A percentile compares a stretch with the other conserved stretches of the same genome.
phyloP scores from a whole-genome alignment of 2,888 invertebrate species.

The Hedychridium roseum region DNA sequence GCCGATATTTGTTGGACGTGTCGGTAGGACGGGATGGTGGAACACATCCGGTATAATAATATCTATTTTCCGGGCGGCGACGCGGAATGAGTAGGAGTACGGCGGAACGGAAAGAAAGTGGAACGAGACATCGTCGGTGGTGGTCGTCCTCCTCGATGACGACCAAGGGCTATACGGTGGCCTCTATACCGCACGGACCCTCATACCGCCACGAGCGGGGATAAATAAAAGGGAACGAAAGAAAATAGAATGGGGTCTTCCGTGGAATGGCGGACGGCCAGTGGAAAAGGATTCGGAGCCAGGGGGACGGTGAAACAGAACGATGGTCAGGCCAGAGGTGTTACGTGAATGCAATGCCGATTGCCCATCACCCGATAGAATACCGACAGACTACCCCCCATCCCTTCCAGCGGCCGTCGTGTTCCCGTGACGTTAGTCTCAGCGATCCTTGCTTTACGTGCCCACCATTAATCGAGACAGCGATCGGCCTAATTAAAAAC shows the following conservation, averaged over 20 bases:
- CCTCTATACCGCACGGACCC: constrained; percentile 26
- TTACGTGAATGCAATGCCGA: constrained; percentile 38
- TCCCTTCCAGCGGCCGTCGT: no score
- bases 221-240: constrained; percentile 51
- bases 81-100: constrained; percentile 44
- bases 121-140: constrained; percentile 14
- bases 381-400: no score
- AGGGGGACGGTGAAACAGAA: constrained; percentile 10
- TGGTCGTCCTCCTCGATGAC: constrained; percentile 15
- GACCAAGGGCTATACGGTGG: constrained; percentile 17
- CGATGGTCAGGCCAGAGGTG: constrained; percentile 29
- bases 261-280: neutral
- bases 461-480: no score
- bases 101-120: constrained; percentile 30
- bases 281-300: constrained; percentile 15
- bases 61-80: constrained; percentile 49
- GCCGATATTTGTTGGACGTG: constrained; percentile 50
- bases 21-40: constrained; percentile 28
- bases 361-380: constrained; percentile 13
- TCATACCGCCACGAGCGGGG: constrained; percentile 16
- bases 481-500: no score
- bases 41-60: constrained; percentile 48
- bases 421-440: no score
- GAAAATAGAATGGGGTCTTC: constrained; percentile 33
- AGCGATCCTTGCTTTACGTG: no score